phyloP scores from a whole-genome alignment of 2,888 invertebrate genomes.

The Nasonovia ribisnigri region DNA sequence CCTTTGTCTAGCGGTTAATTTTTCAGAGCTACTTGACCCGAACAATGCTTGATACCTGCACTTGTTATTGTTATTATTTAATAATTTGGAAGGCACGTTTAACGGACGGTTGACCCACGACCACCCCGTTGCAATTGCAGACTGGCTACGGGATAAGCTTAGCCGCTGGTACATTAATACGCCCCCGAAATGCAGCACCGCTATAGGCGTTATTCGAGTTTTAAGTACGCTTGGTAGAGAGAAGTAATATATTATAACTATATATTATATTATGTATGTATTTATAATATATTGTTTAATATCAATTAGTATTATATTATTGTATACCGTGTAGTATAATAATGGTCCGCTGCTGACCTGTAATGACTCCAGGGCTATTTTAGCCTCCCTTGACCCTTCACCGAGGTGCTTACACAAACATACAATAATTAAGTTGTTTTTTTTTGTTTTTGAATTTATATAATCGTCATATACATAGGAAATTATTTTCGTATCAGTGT shows the following conservation, averaged over 20 bases:
- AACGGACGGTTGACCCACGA: neutral
- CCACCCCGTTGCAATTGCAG: neutral
- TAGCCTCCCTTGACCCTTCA: neutral
- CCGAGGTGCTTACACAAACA: neutral
- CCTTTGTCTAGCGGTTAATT: neutral
- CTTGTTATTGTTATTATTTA: neutral
- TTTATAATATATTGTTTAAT: neutral
- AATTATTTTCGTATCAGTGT: neutral
- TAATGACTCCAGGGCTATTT: neutral
- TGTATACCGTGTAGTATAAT: neutral
- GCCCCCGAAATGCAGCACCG: constrained; percentile 16
- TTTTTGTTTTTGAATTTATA: neutral
- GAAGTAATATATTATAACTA: neutral
- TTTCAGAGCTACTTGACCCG: constrained; percentile 20
- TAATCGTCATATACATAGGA: neutral
- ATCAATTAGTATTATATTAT: neutral
- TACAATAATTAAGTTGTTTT: neutral
- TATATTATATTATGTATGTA: neutral
- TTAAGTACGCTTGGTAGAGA: neutral
- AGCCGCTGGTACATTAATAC: neutral
- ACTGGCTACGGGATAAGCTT: neutral
- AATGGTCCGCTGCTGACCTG: neutral
- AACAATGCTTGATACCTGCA: neutral
- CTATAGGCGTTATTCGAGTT: neutral
- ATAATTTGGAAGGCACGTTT: constrained; percentile 23